Evolutionary conservation across 2,113 vertebrate genomes (phyloP).

Genomic region (Amphiprion percula): DNA sequence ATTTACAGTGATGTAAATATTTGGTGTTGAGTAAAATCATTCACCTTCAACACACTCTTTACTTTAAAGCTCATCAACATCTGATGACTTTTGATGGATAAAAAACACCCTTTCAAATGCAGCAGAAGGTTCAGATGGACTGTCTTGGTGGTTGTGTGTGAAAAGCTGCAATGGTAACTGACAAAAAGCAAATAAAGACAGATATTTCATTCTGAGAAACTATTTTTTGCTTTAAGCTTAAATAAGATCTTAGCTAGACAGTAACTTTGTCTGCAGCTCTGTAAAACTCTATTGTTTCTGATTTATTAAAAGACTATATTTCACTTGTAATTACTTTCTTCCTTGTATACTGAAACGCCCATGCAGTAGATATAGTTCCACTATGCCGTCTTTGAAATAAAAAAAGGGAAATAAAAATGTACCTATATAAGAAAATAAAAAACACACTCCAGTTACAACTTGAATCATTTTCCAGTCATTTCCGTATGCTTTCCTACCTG

Average conservation of each 20-base stretch:
- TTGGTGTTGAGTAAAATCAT: not conserved
- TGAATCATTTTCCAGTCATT: conserved; percentile 1
- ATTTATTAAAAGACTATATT: not conserved
- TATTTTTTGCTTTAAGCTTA: not conserved
- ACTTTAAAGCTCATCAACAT: not conserved
- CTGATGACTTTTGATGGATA: not conserved
- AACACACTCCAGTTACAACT: not conserved
- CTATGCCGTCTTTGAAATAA: not conserved
- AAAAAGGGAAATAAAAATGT: not conserved
- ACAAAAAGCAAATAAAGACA: not conserved
- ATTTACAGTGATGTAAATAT: not conserved
- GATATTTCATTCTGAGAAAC: not conserved
- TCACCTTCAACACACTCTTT: not conserved
- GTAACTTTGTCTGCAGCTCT: not conserved
- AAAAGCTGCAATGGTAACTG: not conserved
- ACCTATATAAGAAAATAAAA: not conserved
- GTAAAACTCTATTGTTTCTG: not conserved
- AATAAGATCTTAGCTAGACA: not conserved
- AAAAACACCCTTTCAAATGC: not conserved
- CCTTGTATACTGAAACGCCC: not conserved
- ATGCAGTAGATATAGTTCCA: not conserved
- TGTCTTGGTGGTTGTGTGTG: not conserved
- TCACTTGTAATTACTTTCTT: not conserved
- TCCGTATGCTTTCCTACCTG: conserved; percentile 14
- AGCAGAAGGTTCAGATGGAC: not conserved